Conservation (phyloP, 2,888 invertebrate genomes). For the Plemyria rubiginata region DNA sequence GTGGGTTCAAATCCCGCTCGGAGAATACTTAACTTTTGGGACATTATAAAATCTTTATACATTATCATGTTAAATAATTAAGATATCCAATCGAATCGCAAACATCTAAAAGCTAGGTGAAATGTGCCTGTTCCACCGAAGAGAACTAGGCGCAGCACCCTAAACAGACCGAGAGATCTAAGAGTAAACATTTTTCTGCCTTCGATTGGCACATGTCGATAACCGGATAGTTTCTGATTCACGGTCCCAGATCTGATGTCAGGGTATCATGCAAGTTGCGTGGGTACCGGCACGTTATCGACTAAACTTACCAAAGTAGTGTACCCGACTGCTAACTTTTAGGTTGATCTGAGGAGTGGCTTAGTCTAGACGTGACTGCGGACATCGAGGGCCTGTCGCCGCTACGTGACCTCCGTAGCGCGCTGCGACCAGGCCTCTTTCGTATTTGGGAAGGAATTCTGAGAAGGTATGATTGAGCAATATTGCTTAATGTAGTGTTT, state of each 20-base stretch:
- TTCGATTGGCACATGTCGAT: constrained; percentile 17
- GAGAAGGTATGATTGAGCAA: constrained; percentile 3
- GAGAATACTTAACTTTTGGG: no score
- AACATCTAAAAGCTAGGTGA: no score
- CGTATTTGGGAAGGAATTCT: constrained; percentile 1
- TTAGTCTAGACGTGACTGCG: neutral
- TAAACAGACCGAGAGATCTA: no score
- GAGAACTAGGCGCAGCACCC: no score
- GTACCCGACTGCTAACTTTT: constrained; percentile 3
- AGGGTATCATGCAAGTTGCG: constrained; percentile 33
- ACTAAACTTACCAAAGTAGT: constrained; percentile 31
- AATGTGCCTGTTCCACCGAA: no score
- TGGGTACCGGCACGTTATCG: constrained; percentile 38
- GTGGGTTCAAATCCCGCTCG: no score
- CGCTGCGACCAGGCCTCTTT: constrained; percentile 6
- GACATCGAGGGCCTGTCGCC: constrained; percentile 1
- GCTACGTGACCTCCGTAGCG: constrained; percentile 15
- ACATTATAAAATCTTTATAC: no score
- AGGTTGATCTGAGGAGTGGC: neutral
- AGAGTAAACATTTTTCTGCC: neutral
- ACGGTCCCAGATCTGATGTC: constrained; percentile 24
- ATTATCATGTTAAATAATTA: no score
- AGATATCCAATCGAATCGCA: no score
- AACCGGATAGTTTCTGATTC: constrained; percentile 27
- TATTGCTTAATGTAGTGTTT: neutral